Percentiles rank a stretch among this genome's conserved stretches.
Evolutionary conservation across 1,140 invertebrate species (phyloP).

Genomic region (Geopemphigus sp.): DNA sequence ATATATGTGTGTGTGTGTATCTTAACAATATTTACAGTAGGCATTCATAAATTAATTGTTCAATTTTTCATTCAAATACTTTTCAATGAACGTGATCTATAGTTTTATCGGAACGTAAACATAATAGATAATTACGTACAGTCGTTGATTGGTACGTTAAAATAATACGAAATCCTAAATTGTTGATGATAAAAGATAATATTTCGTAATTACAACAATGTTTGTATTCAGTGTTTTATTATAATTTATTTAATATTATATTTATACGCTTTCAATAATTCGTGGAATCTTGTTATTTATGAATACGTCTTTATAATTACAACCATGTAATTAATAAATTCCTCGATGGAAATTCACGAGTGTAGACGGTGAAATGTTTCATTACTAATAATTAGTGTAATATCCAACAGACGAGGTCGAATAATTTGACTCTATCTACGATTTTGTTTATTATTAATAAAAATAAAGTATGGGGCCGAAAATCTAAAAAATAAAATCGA

Average conservation of each 20-base stretch:
- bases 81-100: not conserved
- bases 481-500: too few relatives aligned
- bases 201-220: not conserved
- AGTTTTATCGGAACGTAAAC: constrained; percentile 2
- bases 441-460: too few relatives aligned
- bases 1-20: too few relatives aligned
- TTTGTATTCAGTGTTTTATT: not conserved
- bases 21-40: too few relatives aligned
- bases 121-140: constrained; percentile 19
- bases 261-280: not conserved
- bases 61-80: too few relatives aligned
- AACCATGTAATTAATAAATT: not conserved
- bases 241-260: not conserved
- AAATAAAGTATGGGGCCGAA: too few relatives aligned
- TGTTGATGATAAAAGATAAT: not conserved
- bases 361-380: too few relatives aligned
- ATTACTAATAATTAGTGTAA: too few relatives aligned
- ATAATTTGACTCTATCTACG: too few relatives aligned
- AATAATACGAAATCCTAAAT: constrained; percentile 3
- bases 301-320: not conserved
- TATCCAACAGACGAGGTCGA: too few relatives aligned
- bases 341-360: not conserved
- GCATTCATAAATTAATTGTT: not conserved
- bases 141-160: constrained; percentile 12
- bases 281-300: not conserved